Percentiles rank a stretch among this genome's conserved stretches.
phyloP scores from a whole-genome alignment of 2,113 vertebrate genomes.

The Psittacara wagleri region DNA sequence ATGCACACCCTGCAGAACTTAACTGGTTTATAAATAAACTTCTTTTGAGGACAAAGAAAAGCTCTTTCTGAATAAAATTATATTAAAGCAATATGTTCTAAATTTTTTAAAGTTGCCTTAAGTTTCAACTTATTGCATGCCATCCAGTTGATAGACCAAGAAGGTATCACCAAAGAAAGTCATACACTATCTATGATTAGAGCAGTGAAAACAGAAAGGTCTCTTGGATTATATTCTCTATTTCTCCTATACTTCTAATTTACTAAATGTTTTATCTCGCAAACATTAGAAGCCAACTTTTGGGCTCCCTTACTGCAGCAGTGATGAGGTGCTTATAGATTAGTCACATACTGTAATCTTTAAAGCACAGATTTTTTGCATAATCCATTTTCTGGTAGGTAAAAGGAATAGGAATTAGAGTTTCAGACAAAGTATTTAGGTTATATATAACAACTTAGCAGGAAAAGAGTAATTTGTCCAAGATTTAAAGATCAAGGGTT shows the following conservation, averaged over 20 bases:
- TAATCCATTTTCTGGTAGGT: background rate
- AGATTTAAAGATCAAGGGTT: background rate
- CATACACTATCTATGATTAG: background rate
- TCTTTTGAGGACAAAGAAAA: background rate
- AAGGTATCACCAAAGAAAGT: background rate
- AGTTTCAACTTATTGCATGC: background rate
- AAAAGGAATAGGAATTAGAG: background rate
- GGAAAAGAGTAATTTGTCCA: background rate
- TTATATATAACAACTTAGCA: background rate
- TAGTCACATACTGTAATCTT: background rate
- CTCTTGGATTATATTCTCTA: background rate
- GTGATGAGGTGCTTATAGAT: background rate
- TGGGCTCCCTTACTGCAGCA: background rate
- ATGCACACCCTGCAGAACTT: background rate
- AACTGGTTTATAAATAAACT: constrained; percentile 37
- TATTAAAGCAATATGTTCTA: background rate
- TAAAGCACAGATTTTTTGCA: background rate
- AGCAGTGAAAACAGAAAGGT: fast-evolving
- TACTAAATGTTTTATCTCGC: background rate
- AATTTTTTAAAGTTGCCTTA: background rate
- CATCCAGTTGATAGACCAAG: background rate
- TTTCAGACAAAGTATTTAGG: background rate
- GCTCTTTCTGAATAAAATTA: background rate
- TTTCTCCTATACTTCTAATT: background rate
- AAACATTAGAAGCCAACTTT: background rate